These are phyloP conservation scores for Acanthococcus lagerstroemiae DNA, from an alignment of 2,888 invertebrate genomes.

Conservation along the genomic window DNA sequence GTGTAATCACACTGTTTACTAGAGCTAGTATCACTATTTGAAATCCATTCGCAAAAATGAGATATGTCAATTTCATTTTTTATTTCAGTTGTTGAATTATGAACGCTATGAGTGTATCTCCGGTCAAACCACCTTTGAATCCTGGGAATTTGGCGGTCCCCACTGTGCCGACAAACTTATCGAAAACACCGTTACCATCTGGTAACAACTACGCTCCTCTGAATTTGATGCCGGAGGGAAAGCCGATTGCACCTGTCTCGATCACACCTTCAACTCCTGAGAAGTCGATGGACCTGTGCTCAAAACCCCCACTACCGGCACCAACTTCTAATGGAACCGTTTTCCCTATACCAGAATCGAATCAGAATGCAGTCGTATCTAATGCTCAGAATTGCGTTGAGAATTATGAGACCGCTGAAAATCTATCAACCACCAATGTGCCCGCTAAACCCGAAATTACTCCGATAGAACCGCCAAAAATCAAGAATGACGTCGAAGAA, in stretches of 20 bases:
- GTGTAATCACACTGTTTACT: no score
- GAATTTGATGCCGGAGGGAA: constrained; percentile 17
- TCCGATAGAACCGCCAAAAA: background rate
- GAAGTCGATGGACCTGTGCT: constrained; percentile 37
- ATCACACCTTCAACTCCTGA: constrained; percentile 34
- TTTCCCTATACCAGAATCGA: constrained; percentile 1
- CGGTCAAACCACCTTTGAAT: constrained; percentile 34
- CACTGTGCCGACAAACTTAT: constrained; percentile 4
- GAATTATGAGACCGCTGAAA: background rate
- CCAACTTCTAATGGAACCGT: constrained; percentile 18
- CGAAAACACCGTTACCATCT: constrained; percentile 11
- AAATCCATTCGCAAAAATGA: no score
- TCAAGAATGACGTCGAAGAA: background rate
- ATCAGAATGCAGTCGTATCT: background rate
- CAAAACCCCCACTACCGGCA: constrained; percentile 15
- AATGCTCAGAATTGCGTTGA: constrained; percentile 3
- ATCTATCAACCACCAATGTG: background rate
- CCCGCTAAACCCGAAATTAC: background rate
- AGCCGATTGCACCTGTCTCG: constrained; percentile 7
- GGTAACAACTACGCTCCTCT: constrained; percentile 5
- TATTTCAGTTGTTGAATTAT: constrained; percentile 27
- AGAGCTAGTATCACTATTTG: no score
- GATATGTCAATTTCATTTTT: no score
- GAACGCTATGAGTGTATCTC: constrained; percentile 38
- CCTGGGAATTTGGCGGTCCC: constrained; percentile 20